Conservation (phyloP, 2,113 vertebrate species). For the Erythrocebus patas region DNA sequence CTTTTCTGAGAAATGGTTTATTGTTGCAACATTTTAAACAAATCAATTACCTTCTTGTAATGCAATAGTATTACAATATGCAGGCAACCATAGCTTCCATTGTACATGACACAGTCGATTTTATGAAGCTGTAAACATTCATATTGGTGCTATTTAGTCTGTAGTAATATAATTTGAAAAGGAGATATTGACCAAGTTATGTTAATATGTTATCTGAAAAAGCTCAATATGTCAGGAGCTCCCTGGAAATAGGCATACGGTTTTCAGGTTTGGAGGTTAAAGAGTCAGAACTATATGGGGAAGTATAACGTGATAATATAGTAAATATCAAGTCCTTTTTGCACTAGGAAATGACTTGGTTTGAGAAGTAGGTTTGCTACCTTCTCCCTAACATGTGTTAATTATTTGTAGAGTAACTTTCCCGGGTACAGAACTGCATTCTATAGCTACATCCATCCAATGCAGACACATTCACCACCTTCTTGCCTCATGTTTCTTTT, state of each 20-base stretch:
- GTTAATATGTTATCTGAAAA: constrained; percentile 65
- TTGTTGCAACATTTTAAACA: constrained; percentile 73
- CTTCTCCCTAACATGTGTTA: not conserved
- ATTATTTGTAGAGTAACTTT: not conserved
- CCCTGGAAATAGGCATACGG: not conserved
- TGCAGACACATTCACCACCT: not conserved
- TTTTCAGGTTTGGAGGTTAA: constrained; percentile 46
- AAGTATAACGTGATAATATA: not conserved
- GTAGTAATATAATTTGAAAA: constrained; percentile 72
- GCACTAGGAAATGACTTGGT: not conserved
- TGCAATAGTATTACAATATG: constrained; percentile 74
- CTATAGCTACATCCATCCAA: not conserved
- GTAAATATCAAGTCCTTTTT: not conserved
- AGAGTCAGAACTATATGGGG: not conserved
- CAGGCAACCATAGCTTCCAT: constrained; percentile 69
- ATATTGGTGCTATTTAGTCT: constrained; percentile 69
- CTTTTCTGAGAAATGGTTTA: constrained; percentile 74
- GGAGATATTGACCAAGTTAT: constrained; percentile 66
- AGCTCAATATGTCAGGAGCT: constrained; percentile 32
- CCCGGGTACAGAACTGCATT: not conserved
- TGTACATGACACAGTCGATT: constrained; percentile 68
- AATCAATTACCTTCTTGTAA: constrained; percentile 76
- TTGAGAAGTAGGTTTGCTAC: not conserved
- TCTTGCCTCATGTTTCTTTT: not conserved
- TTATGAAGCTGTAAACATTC: constrained; percentile 75